Conservation (phyloP, 2,888 invertebrate species). For the Venustoraphidia nigricollis region DNA sequence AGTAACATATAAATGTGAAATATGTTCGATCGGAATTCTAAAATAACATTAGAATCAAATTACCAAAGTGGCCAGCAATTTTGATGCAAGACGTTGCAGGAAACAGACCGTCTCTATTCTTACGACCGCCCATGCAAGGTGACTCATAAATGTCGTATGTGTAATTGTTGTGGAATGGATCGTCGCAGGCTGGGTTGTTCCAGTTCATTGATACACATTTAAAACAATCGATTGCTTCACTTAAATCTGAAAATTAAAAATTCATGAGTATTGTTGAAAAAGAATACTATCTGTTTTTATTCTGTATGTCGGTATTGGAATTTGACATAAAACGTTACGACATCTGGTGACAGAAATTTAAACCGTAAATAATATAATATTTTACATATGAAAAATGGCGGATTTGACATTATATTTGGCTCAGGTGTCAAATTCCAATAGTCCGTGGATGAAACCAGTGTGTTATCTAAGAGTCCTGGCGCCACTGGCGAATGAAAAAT, state of each 20-base stretch:
- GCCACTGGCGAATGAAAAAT: no score
- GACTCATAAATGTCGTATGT: conserved; percentile 69
- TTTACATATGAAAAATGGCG: not conserved
- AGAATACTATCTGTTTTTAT: not conserved
- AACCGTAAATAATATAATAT: no score
- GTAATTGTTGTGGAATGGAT: conserved; percentile 89
- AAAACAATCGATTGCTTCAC: conserved; percentile 78
- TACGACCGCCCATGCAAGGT: conserved; percentile 89
- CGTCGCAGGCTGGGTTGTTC: conserved; percentile 77
- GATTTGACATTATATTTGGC: not conserved
- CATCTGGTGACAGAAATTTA: no score
- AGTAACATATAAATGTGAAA: no score
- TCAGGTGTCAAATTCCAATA: no score
- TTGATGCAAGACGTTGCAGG: conserved; percentile 96
- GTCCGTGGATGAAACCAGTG: no score
- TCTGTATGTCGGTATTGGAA: not conserved
- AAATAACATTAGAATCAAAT: conserved; percentile 8
- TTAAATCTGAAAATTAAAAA: not conserved
- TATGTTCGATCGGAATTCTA: no score
- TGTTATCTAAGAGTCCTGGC: no score
- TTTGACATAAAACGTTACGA: not conserved
- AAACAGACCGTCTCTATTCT: conserved; percentile 82
- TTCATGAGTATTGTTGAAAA: not conserved
- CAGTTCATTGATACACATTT: conserved; percentile 90
- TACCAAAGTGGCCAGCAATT: conserved; percentile 82